A percentile compares a stretch with the other conserved stretches of the same genome.
These are phyloP conservation scores for Cyclargus thomasi DNA, from an alignment of 1,140 invertebrate species.

Conservation along the genomic window DNA sequence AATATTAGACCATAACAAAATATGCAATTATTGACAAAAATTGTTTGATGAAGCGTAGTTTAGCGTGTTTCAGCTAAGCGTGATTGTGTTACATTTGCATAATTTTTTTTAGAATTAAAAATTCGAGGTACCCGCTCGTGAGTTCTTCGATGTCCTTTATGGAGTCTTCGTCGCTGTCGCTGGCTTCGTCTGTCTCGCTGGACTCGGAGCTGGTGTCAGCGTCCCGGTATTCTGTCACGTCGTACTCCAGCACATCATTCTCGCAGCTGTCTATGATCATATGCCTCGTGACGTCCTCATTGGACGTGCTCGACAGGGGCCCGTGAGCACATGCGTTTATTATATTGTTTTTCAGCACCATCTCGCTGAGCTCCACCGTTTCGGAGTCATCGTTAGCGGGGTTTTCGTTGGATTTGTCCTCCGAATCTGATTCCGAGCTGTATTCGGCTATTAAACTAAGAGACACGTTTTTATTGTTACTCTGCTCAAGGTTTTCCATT, in stretches of 20 bases:
- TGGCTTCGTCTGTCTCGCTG: slow-evolving; percentile 9
- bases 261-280: slow-evolving; percentile 65
- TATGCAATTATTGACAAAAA: neutral
- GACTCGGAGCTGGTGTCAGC: slow-evolving; percentile 51
- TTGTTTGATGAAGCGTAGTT: too few species aligned
- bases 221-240: slow-evolving; percentile 61
- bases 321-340: slow-evolving; percentile 70
- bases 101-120: slow-evolving; percentile 21
- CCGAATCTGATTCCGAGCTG: slow-evolving; percentile 64
- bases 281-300: slow-evolving; percentile 42
- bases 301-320: slow-evolving; percentile 44
- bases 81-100: neutral
- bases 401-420: slow-evolving; percentile 51
- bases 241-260: slow-evolving; percentile 57
- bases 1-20: neutral
- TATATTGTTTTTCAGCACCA: slow-evolving; percentile 71
- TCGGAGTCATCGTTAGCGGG: slow-evolving; percentile 60
- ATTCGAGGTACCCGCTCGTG: slow-evolving; percentile 50
- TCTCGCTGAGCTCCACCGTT: slow-evolving; percentile 59
- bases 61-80: too few species aligned
- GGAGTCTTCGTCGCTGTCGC: slow-evolving; percentile 58
- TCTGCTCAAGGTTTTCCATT: slow-evolving; percentile 64
- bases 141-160: slow-evolving; percentile 59
- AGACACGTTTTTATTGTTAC: slow-evolving; percentile 66
- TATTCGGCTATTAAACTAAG: slow-evolving; percentile 65